Conservation (phyloP, 2,888 invertebrate species). For the Hyposoter dolosus region DNA sequence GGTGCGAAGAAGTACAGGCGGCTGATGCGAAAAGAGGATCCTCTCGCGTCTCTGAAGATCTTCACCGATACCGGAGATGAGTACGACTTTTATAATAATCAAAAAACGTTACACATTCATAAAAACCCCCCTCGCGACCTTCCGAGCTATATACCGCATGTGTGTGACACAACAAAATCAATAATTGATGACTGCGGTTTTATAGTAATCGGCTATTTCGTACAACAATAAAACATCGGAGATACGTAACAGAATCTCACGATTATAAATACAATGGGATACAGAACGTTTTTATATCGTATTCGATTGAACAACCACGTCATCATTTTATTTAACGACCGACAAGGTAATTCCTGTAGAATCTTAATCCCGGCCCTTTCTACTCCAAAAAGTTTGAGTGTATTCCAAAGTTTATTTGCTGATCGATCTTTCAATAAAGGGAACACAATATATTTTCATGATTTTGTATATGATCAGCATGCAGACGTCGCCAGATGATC, state of each 20-base stretch:
- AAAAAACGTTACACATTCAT: constrained; percentile 41
- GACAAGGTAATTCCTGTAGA: neutral
- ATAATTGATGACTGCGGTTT: constrained; percentile 32
- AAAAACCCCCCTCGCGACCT: neutral
- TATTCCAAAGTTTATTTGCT: too few relatives aligned
- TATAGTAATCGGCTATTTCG: neutral
- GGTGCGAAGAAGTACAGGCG: constrained; percentile 52
- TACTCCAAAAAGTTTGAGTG: neutral
- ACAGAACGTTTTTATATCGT: neutral
- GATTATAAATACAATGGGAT: neutral
- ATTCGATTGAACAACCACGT: neutral
- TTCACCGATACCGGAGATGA: constrained; percentile 65
- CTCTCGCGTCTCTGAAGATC: constrained; percentile 35
- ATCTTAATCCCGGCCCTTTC: neutral
- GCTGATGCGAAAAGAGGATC: constrained; percentile 15
- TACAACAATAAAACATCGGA: neutral
- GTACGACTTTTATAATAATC: constrained; percentile 69
- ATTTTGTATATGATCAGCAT: neutral
- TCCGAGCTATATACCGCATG: neutral
- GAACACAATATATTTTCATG: neutral
- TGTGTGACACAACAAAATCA: constrained; percentile 25
- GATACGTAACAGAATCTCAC: neutral
- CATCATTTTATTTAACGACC: neutral
- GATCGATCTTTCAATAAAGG: neutral
- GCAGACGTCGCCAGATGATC: neutral